Percentiles rank a stretch among this genome's conserved stretches.
These are phyloP conservation scores for Cryptophagus acutangulus DNA, from an alignment of 2,888 invertebrate genomes.

Conservation along the genomic window DNA sequence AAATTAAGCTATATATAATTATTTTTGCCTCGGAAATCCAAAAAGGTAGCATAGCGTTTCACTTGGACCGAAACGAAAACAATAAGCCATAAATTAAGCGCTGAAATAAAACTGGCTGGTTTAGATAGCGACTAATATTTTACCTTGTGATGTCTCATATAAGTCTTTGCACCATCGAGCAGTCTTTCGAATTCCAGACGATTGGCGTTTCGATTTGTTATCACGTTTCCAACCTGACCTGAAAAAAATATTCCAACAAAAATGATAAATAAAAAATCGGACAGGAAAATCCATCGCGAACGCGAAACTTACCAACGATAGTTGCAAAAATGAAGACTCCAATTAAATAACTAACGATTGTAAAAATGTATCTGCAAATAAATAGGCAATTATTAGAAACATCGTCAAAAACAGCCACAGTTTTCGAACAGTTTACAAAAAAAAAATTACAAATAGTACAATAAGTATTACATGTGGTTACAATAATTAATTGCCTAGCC, in stretches of 20 bases:
- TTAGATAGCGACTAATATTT: constrained; percentile 14
- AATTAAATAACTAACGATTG: constrained; percentile 93
- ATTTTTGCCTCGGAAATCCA: no score
- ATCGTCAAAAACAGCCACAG: constrained; percentile 36
- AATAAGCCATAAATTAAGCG: no score
- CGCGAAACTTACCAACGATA: constrained; percentile 70
- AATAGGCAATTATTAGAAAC: constrained; percentile 11
- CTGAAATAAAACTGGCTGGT: background rate
- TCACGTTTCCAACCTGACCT: constrained; percentile 96
- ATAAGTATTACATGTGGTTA: background rate
- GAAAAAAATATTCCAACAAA: constrained; percentile 32
- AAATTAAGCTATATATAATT: no score
- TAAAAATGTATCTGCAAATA: constrained; percentile 84
- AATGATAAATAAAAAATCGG: constrained; percentile 1
- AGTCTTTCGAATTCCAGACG: constrained; percentile 91
- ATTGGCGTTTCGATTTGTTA: constrained; percentile 94
- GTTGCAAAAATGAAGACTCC: constrained; percentile 98
- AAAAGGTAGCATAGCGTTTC: no score
- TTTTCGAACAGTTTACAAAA: constrained; percentile 43
- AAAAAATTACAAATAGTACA: constrained; percentile 11
- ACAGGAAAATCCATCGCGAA: background rate
- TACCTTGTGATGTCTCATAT: constrained; percentile 94
- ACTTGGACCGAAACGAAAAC: no score
- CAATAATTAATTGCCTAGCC: no score
- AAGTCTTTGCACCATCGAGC: constrained; percentile 92